Percentiles rank a stretch among this genome's conserved stretches.
These are phyloP conservation scores for Archocentrus centrarchus DNA, from an alignment of 2,113 vertebrate species.

Conservation along the genomic window DNA sequence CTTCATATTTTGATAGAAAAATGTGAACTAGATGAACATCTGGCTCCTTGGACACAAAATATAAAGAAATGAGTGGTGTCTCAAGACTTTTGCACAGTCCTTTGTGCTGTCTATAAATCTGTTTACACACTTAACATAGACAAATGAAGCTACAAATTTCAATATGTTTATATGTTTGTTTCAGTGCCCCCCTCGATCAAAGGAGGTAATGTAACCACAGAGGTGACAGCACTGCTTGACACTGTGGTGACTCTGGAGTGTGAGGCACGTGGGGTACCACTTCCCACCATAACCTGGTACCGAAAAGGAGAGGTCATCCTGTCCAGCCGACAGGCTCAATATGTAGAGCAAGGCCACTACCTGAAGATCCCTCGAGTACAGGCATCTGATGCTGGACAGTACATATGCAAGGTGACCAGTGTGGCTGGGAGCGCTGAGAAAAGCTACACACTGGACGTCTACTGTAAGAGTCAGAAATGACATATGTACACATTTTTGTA, in stretches of 20 bases:
- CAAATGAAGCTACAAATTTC: not conserved
- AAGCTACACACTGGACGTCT: conserved; percentile 86
- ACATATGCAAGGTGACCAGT: conserved; percentile 86
- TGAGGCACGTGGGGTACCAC: conserved; percentile 88
- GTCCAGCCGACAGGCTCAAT: conserved; percentile 85
- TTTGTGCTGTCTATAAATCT: not conserved
- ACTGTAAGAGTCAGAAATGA: conserved; percentile 80
- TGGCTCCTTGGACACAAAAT: not conserved
- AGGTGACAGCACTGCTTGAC: conserved; percentile 84
- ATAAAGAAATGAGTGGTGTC: not conserved
- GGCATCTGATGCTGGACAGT: conserved; percentile 86
- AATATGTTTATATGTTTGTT: not conserved
- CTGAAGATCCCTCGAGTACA: conserved; percentile 89
- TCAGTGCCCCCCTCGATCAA: conserved; percentile 91
- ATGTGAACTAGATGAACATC: not conserved
- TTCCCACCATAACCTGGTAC: conserved; percentile 92
- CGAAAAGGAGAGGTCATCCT: conserved; percentile 82
- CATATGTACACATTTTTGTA: fast-evolving
- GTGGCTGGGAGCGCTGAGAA: conserved; percentile 88
- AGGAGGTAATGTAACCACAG: conserved; percentile 88
- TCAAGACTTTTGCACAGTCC: not conserved
- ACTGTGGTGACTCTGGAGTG: conserved; percentile 88
- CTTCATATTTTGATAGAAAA: not conserved
- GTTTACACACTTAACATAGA: not conserved
- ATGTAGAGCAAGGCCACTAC: conserved; percentile 88